Percentiles rank a stretch among this genome's conserved stretches.
phyloP scores from a whole-genome alignment of 2,888 invertebrate species.

The Parnassius smintheus region DNA sequence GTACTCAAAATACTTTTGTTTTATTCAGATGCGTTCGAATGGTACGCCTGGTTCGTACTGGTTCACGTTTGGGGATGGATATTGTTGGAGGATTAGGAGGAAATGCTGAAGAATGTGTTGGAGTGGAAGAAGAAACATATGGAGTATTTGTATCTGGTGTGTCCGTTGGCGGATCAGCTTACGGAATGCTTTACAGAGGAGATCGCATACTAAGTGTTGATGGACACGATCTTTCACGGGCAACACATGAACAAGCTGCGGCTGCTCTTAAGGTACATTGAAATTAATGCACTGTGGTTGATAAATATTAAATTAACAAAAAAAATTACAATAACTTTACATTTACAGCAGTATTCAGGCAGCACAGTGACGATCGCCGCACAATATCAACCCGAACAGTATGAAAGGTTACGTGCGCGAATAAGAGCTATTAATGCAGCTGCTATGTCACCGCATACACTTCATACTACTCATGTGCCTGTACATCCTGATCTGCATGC shows the following conservation, averaged over 20 bases:
- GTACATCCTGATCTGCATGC: conserved; percentile 66
- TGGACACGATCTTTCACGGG: conserved; percentile 85
- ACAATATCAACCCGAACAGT: conserved; percentile 77
- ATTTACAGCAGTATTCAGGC: conserved; percentile 64
- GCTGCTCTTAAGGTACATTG: conserved; percentile 78
- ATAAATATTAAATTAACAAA: neutral
- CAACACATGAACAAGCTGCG: conserved; percentile 90
- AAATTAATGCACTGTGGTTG: neutral
- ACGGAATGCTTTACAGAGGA: conserved; percentile 82
- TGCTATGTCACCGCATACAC: conserved; percentile 60
- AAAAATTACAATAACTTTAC: neutral
- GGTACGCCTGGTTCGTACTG: conserved; percentile 72
- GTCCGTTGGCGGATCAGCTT: conserved; percentile 67
- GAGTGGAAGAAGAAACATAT: conserved; percentile 63
- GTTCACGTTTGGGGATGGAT: conserved; percentile 77
- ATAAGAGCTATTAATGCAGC: conserved; percentile 75
- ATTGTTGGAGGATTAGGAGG: conserved; percentile 76
- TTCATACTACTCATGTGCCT: conserved; percentile 55
- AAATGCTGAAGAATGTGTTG: conserved; percentile 52
- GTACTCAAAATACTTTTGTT: no score
- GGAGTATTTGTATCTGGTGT: conserved; percentile 77
- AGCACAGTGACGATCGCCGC: conserved; percentile 74
- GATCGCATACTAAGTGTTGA: conserved; percentile 89
- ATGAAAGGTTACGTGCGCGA: conserved; percentile 72
- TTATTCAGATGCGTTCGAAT: conserved; percentile 68